phyloP scores from a whole-genome alignment of 1,140 invertebrate genomes.

The Leptopilina clavipes region DNA sequence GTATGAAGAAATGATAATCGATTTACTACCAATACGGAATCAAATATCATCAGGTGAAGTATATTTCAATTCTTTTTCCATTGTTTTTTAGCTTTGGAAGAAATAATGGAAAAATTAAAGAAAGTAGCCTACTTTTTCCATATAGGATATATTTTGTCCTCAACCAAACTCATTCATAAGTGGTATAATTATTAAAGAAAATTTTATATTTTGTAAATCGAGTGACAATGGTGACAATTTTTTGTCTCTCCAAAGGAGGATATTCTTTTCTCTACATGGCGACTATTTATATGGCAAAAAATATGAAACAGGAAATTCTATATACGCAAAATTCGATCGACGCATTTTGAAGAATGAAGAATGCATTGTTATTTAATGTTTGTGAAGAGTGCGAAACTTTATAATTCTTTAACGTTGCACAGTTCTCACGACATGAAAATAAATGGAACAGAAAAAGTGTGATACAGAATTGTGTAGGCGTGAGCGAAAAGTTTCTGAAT shows the following conservation, averaged over 20 bases:
- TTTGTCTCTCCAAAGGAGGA: too few relatives aligned
- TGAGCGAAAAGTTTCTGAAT: constrained; percentile 10
- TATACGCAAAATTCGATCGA: neutral
- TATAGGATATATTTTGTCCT: too few relatives aligned
- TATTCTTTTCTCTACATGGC: too few relatives aligned
- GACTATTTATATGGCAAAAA: neutral
- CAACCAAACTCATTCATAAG: too few relatives aligned
- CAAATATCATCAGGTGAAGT: too few relatives aligned
- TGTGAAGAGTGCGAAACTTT: constrained; percentile 17
- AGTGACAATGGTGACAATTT: too few relatives aligned
- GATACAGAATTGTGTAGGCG: constrained; percentile 41
- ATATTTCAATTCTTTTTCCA: too few relatives aligned
- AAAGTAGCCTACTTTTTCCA: too few relatives aligned
- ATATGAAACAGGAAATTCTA: constrained; percentile 1
- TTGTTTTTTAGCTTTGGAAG: too few relatives aligned
- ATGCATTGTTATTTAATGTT: constrained; percentile 29
- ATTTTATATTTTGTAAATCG: too few relatives aligned
- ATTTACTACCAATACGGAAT: neutral
- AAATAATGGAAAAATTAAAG: too few relatives aligned
- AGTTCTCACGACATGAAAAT: constrained; percentile 58
- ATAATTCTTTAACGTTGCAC: constrained; percentile 44
- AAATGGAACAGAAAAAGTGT: constrained; percentile 60
- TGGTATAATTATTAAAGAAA: too few relatives aligned
- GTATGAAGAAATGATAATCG: neutral
- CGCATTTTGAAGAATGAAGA: neutral